Conservation (phyloP, 2,797 vertebrate genomes). For the Okamejei kenojei region DNA sequence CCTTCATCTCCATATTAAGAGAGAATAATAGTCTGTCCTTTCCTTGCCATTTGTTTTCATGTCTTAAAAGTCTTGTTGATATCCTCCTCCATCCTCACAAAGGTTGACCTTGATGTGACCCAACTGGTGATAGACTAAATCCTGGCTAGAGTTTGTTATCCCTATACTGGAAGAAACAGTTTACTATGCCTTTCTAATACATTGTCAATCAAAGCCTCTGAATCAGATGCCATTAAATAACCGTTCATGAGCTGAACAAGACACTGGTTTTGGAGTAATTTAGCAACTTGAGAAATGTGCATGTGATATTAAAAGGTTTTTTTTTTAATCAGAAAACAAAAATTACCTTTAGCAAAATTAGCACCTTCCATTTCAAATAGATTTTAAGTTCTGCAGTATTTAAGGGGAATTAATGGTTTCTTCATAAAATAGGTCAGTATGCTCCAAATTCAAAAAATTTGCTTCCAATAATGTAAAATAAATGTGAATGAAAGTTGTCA, state of each 20-base stretch:
- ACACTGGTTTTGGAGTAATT: background rate
- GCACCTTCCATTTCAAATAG: background rate
- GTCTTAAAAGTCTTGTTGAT: background rate
- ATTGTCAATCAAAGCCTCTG: background rate
- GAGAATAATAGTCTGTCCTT: background rate
- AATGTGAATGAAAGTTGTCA: background rate
- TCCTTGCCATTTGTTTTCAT: background rate
- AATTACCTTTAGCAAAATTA: background rate
- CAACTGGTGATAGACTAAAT: background rate
- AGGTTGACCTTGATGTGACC: background rate
- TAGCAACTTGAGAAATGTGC: background rate
- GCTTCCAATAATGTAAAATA: background rate
- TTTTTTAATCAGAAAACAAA: too few relatives aligned
- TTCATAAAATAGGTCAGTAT: background rate
- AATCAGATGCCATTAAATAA: background rate
- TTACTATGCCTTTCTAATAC: background rate
- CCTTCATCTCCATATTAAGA: background rate
- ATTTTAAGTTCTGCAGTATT: background rate
- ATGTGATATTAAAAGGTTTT: background rate
- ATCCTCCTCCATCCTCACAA: background rate
- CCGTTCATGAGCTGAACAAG: background rate
- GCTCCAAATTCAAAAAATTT: background rate
- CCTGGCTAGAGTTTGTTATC: background rate
- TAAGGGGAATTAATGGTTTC: background rate
- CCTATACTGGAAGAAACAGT: background rate